These are phyloP conservation scores for Astropecten irregularis DNA, from an alignment of 53 echinoderm and acorn worm genomes.

Conservation along the genomic window DNA sequence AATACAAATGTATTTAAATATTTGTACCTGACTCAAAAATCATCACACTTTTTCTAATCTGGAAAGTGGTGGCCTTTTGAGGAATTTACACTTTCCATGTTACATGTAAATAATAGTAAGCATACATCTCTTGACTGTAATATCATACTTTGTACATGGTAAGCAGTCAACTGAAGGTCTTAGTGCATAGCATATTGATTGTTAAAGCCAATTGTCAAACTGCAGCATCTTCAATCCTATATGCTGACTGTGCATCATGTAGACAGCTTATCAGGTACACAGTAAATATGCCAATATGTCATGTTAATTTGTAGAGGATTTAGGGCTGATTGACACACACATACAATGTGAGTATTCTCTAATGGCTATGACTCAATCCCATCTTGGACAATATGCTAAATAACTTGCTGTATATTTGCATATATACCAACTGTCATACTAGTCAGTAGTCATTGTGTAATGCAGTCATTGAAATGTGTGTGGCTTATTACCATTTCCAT, in stretches of 20 bases:
- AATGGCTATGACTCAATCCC: constrained; percentile 47
- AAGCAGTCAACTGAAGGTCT: not conserved
- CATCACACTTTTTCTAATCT: too few relatives aligned
- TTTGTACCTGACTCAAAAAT: too few relatives aligned
- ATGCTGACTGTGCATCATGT: not conserved
- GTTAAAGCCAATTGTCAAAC: not conserved
- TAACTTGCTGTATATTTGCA: not conserved
- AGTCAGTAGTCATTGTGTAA: too few relatives aligned
- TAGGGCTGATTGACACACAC: constrained; percentile 24
- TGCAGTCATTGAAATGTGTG: too few relatives aligned
- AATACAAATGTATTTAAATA: too few relatives aligned
- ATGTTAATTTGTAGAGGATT: constrained; percentile 29
- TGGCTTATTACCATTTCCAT: not conserved
- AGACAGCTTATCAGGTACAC: not conserved
- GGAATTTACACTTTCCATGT: too few relatives aligned
- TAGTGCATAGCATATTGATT: not conserved
- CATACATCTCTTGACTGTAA: too few relatives aligned
- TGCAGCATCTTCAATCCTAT: not conserved
- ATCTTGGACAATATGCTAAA: constrained; percentile 17
- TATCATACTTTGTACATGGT: too few relatives aligned
- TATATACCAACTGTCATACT: not conserved
- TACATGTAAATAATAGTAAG: too few relatives aligned
- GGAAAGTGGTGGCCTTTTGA: too few relatives aligned
- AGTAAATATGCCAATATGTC: constrained; percentile 39
- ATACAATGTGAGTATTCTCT: not conserved